Base-by-base conservation (phyloP, 2,113 vertebrate genomes). In the Tyto alba region DNA sequence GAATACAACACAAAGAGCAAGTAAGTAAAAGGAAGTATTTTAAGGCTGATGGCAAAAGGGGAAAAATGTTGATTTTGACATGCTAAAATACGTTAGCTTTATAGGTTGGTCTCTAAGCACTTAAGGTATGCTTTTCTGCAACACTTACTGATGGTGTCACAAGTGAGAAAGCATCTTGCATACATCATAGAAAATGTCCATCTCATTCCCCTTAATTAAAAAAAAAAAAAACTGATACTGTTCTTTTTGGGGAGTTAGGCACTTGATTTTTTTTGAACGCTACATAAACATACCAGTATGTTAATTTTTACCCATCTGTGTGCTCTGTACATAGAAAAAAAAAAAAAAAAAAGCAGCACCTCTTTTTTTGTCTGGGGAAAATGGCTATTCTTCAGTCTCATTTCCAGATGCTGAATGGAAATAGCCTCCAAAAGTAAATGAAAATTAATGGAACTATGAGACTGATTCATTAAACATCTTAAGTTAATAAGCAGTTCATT, bases 1-100 rank as follows among this genome's bases (percentile, higher is more conserved):
- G 99, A 99, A 83, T 99, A 99, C 96, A 98, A 85, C 88, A 91
- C 89, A 30, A 99, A 99, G 97, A 99, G 99, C 98, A 98, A 99
- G 99, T 99, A 63, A 98, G 99, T 98, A 3, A 27, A 79, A 36
- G 43, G 27, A 27, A 2, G 16, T 20, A 3, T 38, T 21, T 62
- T 27, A 22, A 62, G 29, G 45, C 9, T 59, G 10, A 22, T 64
- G 34, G 30, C 27, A 79, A 32, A 74, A 80, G 10, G 27, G 11
- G 56, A 4, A 38, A 15, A 55, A 17, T 5, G 3, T 15, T 56
- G 12, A 16, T 55, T 87, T 23, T 89, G 26, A 52, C 13, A 34
- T 16, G n/a, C 11, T 73, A 15, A 36, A 71, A 5, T 32, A 18
- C 23, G 11, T 8, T 80, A 6, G 8, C 4, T 85, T 21, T 73